Evolutionary conservation across 2,888 invertebrate species (phyloP).

Genomic region (Hypsopygia costalis): DNA sequence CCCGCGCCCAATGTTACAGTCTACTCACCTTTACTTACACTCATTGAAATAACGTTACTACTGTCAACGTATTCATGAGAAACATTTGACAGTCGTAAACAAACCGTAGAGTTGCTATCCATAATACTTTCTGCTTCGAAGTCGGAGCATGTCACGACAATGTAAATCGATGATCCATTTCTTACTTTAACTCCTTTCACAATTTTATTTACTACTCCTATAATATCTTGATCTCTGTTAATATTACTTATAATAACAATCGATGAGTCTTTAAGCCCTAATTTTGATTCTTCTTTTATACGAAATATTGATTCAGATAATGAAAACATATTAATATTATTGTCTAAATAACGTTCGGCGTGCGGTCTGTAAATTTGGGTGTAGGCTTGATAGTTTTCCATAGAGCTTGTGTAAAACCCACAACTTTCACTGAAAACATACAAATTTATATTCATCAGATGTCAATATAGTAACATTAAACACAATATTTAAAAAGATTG

Average conservation of each 20-base stretch:
- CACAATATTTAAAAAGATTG: too few species aligned
- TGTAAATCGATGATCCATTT: conserved; percentile 35
- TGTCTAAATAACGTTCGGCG: background rate
- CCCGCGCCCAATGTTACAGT: too few species aligned
- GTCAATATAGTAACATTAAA: too few species aligned
- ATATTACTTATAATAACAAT: conserved; percentile 27
- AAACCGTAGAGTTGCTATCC: conserved; percentile 29
- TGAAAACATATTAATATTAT: conserved; percentile 18
- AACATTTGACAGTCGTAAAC: conserved; percentile 32
- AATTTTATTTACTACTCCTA: conserved; percentile 29
- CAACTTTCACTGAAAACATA: too few species aligned
- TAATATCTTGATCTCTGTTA: conserved; percentile 23
- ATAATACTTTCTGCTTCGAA: conserved; percentile 20
- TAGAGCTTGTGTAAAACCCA: too few species aligned
- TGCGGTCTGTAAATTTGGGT: too few species aligned
- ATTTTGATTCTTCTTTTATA: background rate
- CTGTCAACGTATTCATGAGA: too few species aligned
- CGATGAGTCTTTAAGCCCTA: conserved; percentile 15
- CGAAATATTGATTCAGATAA: conserved; percentile 18
- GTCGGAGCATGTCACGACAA: conserved; percentile 38
- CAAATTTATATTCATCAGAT: too few species aligned
- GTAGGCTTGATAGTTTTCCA: too few species aligned
- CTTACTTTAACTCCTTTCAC: conserved; percentile 22
- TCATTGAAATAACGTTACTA: too few species aligned
- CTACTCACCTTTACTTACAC: too few species aligned